These are phyloP conservation scores for Microctonus brassicae DNA, from an alignment of 2,888 invertebrate species.

Conservation along the genomic window DNA sequence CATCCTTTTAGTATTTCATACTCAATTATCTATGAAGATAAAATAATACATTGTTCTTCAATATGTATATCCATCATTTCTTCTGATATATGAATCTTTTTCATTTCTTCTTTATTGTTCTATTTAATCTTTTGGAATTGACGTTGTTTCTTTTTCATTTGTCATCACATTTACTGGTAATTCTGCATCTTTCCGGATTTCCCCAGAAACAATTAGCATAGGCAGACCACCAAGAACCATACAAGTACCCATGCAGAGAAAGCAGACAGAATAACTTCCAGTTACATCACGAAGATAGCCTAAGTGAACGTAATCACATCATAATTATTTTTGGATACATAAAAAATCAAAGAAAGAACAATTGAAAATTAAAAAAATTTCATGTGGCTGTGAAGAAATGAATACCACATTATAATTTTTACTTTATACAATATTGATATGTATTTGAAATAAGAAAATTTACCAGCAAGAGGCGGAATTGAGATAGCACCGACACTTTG, in stretches of 20 bases:
- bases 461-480: constrained; percentile 81
- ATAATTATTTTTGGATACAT: neutral
- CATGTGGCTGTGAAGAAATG: too few species aligned
- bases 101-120: neutral
- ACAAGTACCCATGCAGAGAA: constrained; percentile 83
- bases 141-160: constrained; percentile 19
- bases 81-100: neutral
- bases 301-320: constrained; percentile 64
- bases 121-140: constrained; percentile 3
- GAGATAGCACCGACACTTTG: constrained; percentile 82
- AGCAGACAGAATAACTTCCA: constrained; percentile 80
- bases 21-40: too few species aligned
- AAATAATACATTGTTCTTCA: too few species aligned
- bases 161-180: constrained; percentile 28
- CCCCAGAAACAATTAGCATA: constrained; percentile 71
- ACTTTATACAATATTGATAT: too few species aligned
- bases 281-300: constrained; percentile 78
- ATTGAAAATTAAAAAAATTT: neutral
- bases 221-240: constrained; percentile 81
- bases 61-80: too few species aligned
- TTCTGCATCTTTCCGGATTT: constrained; percentile 54
- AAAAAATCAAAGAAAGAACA: neutral
- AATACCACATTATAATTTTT: neutral
- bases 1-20: too few species aligned
- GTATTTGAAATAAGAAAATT: constrained; percentile 37